phyloP scores from a whole-genome alignment of 2,113 vertebrate species.

The Ptychochromis oligacanthus region DNA sequence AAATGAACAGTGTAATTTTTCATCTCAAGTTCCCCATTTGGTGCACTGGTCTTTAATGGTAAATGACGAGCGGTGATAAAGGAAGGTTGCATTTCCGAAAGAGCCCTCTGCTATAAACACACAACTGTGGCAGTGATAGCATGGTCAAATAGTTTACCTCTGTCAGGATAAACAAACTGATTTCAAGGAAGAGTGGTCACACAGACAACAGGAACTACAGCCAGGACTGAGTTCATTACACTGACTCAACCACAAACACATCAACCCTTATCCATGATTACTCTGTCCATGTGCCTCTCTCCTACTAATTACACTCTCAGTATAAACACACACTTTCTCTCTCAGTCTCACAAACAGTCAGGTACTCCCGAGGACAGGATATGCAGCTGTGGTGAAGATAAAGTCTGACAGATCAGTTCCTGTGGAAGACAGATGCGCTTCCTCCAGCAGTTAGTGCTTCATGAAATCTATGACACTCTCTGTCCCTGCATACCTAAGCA shows the following conservation, averaged over 20 bases:
- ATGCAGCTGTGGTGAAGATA: conserved; percentile 52
- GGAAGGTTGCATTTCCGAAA: not conserved
- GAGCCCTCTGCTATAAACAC: not conserved
- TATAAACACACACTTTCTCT: not conserved
- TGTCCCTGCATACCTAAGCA: conserved; percentile 1
- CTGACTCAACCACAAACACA: conserved; percentile 32
- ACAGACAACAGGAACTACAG: conserved; percentile 32
- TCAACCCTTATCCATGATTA: not conserved
- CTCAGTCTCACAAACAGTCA: conserved; percentile 1
- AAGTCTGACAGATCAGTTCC: conserved; percentile 74
- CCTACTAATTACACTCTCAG: not conserved
- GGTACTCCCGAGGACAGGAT: conserved; percentile 37
- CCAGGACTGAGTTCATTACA: conserved; percentile 36
- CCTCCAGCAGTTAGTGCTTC: conserved; percentile 72
- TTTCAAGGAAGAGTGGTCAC: conserved; percentile 24
- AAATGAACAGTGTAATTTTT: not conserved
- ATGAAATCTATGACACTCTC: conserved; percentile 64
- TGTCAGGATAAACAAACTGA: not conserved
- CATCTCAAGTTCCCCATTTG: not conserved
- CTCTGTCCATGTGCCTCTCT: conserved; percentile 1
- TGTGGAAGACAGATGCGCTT: conserved; percentile 64
- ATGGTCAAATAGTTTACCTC: not conserved
- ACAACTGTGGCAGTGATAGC: not conserved
- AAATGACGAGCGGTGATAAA: not conserved
- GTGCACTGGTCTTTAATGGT: not conserved